Base-by-base conservation (phyloP, 1,140 invertebrate genomes). In the Lordiphosa mommai region DNA sequence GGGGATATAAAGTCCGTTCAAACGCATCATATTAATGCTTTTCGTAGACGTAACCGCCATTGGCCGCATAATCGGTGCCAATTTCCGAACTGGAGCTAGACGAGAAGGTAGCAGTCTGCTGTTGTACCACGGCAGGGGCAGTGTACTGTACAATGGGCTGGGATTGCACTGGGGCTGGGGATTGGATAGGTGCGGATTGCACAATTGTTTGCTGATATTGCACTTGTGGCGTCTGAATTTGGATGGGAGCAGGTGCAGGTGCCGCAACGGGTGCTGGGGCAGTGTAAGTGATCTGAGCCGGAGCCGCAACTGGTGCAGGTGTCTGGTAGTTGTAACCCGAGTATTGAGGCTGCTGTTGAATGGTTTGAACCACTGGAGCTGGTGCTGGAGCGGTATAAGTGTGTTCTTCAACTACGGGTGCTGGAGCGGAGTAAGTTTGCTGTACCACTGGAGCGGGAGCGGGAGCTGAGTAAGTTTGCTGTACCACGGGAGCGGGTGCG, bases 1-100 rank as follows among this genome's bases (percentile, higher is more conserved):
- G 51, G 38, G 23, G 23, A 7, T 27, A 27, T 27, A 6, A 5
- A 27, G 27, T 70, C 66, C 72, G 48, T 77, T 77, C 73, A 76
- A 58, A 44, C 36, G 73, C 72, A 72, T 72, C 52, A 27, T n/a
- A n/a, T 64, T 50, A 51, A 6, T 61, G 59, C 51, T 73, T 70
- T 16, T 82, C 33, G 64, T 86, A 86, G 14, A 86, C 57, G 58
- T 86, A 86, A 6, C 84, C 84, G 6, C 84, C 76, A 20, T 86
- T 86, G 50, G 55, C 43, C 16, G 43, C 84, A 8, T 86, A 86
- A 23, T 3, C 48, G 10, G 84, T 86, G 47, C 64, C 76, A n/a
- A 48, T 14, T 40, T 68, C 23, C 1, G 40, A 58, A 20, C 32
- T 12, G 32, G 36, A 27, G 14, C 33, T 34, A n/a, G 1, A 32